Evolutionary conservation across 2,797 vertebrate species (phyloP).

Genomic region (Dromococcyx pavoninus): DNA sequence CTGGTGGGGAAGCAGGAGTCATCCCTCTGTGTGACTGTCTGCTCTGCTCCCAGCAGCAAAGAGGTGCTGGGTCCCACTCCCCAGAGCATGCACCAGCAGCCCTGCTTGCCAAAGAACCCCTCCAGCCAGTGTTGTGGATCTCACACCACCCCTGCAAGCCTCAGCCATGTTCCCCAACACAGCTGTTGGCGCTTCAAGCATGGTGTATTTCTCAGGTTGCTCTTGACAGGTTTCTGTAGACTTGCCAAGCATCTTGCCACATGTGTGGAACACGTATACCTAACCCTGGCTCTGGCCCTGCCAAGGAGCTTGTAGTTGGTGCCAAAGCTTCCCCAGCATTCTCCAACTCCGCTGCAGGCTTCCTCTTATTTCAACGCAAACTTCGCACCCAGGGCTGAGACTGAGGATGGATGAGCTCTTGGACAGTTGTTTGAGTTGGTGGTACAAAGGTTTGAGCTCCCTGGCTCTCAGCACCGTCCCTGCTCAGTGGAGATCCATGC

Average conservation of each 20-base stretch:
- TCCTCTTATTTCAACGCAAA: neutral
- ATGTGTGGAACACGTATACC: neutral
- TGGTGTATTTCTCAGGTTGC: neutral
- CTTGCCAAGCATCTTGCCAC: neutral
- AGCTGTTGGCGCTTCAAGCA: neutral
- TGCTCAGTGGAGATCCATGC: neutral
- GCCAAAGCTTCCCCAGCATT: neutral
- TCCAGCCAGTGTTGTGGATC: neutral
- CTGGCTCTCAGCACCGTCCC: neutral
- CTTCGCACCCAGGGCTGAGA: neutral
- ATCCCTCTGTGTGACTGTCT: neutral
- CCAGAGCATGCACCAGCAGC: neutral
- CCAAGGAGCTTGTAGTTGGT: neutral
- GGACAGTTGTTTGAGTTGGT: neutral
- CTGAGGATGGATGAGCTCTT: neutral
- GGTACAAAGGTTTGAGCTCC: neutral
- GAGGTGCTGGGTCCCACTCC: neutral
- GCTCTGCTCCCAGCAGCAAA: neutral
- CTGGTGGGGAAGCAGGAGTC: neutral
- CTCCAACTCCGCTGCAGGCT: rapidly evolving
- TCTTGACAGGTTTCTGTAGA: neutral
- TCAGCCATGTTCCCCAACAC: rapidly evolving
- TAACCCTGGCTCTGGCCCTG: neutral
- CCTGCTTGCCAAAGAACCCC: neutral
- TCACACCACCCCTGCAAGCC: neutral